phyloP scores from a whole-genome alignment of 2,888 invertebrate genomes.

The Agrotis ipsilon region DNA sequence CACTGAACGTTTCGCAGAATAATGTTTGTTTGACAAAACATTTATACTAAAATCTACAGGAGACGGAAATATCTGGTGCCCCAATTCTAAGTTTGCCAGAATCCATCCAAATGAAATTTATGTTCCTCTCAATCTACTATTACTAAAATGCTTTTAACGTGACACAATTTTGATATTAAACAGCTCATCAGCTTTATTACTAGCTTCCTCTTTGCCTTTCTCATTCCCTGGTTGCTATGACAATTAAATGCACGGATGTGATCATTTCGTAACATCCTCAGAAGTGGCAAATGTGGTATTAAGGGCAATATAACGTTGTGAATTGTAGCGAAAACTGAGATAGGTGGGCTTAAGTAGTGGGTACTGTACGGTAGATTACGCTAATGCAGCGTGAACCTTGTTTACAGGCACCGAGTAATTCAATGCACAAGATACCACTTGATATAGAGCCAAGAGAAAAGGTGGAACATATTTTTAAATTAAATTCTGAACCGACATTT shows the following conservation, averaged over 20 bases:
- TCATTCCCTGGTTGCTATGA: slow-evolving; percentile 65
- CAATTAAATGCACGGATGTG: slow-evolving; percentile 83
- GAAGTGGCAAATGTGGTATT: slow-evolving; percentile 71
- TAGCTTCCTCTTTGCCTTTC: slow-evolving; percentile 59
- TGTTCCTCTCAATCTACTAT: slow-evolving; percentile 43
- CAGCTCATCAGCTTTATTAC: slow-evolving; percentile 61
- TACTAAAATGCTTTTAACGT: slow-evolving; percentile 42
- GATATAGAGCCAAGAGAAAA: slow-evolving; percentile 9
- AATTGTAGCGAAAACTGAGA: slow-evolving; percentile 78
- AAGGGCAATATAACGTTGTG: slow-evolving; percentile 75
- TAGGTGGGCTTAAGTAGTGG: slow-evolving; percentile 54
- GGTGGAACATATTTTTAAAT: slow-evolving; percentile 23
- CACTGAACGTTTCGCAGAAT: not conserved
- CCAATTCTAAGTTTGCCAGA: slow-evolving; percentile 39
- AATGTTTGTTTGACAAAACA: slow-evolving; percentile 35
- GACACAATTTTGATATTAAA: slow-evolving; percentile 55
- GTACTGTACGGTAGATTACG: slow-evolving; percentile 63
- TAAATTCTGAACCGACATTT: slow-evolving; percentile 32
- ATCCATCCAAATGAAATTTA: slow-evolving; percentile 43
- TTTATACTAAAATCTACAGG: slow-evolving; percentile 43
- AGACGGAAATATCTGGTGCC: slow-evolving; percentile 39
- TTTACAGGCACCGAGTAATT: slow-evolving; percentile 59
- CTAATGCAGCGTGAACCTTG: slow-evolving; percentile 63
- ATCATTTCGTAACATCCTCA: slow-evolving; percentile 83
- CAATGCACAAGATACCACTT: slow-evolving; percentile 26